Evolutionary conservation across 2,113 vertebrate genomes (phyloP).

Genomic region (Dipodomys merriami): DNA sequence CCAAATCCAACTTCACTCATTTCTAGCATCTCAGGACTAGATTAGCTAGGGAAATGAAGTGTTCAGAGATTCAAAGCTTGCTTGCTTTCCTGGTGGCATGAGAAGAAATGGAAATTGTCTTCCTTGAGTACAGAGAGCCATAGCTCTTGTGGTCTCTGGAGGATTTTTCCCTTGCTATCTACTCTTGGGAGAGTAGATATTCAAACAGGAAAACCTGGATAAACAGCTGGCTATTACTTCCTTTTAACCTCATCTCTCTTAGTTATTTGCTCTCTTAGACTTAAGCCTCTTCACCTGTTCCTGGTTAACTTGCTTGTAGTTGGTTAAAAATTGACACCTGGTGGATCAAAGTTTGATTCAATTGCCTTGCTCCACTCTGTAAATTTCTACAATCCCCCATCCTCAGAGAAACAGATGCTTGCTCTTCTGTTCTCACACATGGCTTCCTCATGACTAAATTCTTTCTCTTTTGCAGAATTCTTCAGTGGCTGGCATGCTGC

Average conservation of each 20-base stretch:
- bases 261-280: neutral
- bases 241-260: neutral
- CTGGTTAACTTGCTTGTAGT: neutral
- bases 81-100: too few species aligned
- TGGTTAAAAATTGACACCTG: neutral
- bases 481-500: neutral
- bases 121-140: neutral
- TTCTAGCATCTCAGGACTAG: neutral
- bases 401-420: too few species aligned
- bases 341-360: neutral
- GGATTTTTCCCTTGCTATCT: neutral
- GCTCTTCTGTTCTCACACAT: neutral
- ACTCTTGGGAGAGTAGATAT: neutral
- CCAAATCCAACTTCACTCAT: slow-evolving; percentile 22
- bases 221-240: neutral
- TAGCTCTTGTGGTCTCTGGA: neutral
- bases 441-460: neutral
- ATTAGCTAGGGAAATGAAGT: rapidly evolving
- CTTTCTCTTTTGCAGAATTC: neutral
- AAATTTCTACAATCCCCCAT: too few species aligned
- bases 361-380: neutral
- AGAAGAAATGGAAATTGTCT: neutral
- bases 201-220: neutral
- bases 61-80: too few species aligned
- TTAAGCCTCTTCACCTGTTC: neutral